Base-by-base conservation (phyloP, 2,888 invertebrate species). In the Lycocerus yunnanus region DNA sequence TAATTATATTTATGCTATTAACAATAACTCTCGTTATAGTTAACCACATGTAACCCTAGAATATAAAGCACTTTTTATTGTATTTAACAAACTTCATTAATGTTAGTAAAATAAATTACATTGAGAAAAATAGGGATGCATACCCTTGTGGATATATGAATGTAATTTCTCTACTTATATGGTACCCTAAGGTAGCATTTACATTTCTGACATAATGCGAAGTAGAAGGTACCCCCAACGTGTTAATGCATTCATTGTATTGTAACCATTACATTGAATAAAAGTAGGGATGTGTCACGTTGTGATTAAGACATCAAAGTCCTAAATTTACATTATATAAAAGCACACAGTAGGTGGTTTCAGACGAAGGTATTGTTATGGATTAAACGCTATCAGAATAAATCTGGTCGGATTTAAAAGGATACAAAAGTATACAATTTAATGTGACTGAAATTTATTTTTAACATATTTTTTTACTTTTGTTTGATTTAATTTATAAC, bases 241-340 rank as follows among this genome's bases (percentile, higher is more conserved):
- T 66, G 70, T 27, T 69, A 76, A 73, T 73, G 73, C 60, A 73
- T 73, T 68, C 63, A 58, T 58, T 66, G 66, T 71, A 43, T 21
- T 15, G 20, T 60, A 14, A 74, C 71, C 71, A 68, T 71, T 20
- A 21, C 71, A 58, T 69, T 59, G 27, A 69, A 69, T 58, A 59
- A 71, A 60, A 66, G 65, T 66, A 43, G 65, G 43, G 66, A 43
- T 69, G 66, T 72, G 75, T 79, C 79, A 76, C 79, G 77, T 80
- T 74, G 75, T 75, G 80, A 80, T 81, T 81, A 81, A 80, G 79
- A 78, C 80, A 77, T 81, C 80, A 80, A 79, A 80, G 79, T 79
- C 76, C 78, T 76, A 77, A 77, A 78, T 80, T 79, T 78, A 78
- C 72, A 69, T 77, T 75, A 76, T 78, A 81, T 78, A 80, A 80